Conservation (phyloP, 1,140 invertebrate species). For the Aphis gossypii region DNA sequence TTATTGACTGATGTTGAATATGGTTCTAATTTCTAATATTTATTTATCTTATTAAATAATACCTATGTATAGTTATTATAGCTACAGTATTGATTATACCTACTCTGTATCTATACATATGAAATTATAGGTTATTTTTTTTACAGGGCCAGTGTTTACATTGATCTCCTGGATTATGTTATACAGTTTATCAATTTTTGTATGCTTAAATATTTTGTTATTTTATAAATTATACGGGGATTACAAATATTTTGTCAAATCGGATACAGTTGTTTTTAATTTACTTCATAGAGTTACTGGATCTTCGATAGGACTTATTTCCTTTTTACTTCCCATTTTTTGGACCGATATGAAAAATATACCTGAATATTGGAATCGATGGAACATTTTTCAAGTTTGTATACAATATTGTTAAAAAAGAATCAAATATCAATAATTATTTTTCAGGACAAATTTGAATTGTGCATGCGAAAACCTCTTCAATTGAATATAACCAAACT, state of each 20-base stretch:
- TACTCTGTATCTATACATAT: neutral
- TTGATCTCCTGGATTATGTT: neutral
- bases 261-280: neutral
- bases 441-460: conserved; percentile 37
- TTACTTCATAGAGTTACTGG: neutral
- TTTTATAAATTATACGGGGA: neutral
- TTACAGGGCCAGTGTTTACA: neutral
- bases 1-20: neutral
- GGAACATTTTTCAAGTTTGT: neutral
- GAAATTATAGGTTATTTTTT: neutral
- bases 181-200: neutral
- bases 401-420: neutral
- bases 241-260: neutral
- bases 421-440: neutral
- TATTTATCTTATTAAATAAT: neutral
- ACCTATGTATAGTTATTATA: neutral
- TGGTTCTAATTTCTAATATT: neutral
- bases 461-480: neutral
- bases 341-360: conserved; percentile 25
- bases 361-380: neutral
- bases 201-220: neutral
- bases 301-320: neutral
- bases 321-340: neutral
- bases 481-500: conserved; percentile 17
- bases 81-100: neutral